phyloP scores from a whole-genome alignment of 2,797 vertebrate genomes.

The Caiman crocodilus region DNA sequence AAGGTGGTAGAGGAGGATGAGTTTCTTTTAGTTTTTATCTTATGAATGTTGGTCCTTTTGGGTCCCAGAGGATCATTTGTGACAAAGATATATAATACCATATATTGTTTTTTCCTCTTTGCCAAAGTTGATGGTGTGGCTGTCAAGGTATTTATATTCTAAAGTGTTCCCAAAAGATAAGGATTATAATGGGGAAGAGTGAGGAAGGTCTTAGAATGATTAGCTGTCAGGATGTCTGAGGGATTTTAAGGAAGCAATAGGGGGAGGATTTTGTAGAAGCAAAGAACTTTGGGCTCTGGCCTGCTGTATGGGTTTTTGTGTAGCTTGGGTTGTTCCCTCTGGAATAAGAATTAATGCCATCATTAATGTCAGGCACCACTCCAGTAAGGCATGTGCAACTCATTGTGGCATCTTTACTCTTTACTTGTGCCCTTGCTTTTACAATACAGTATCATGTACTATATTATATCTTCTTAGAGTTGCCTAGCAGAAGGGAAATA shows the following conservation, averaged over 20 bases:
- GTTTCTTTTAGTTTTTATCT: conserved; percentile 35
- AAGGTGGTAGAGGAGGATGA: background rate
- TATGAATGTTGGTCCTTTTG: conserved; percentile 4
- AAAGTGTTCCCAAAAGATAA: conserved; percentile 27
- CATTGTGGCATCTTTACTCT: background rate
- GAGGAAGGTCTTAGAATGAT: conserved; percentile 1
- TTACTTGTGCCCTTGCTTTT: background rate
- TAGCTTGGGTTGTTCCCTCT: conserved; percentile 27
- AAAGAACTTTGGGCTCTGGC: background rate
- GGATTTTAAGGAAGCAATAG: background rate
- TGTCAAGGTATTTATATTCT: conserved; percentile 17
- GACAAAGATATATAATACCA: conserved; percentile 12
- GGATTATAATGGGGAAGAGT: conserved; percentile 27
- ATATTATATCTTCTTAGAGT: background rate
- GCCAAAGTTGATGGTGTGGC: background rate
- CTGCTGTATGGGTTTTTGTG: background rate
- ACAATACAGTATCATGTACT: background rate
- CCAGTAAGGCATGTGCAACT: background rate
- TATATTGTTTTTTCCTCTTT: background rate
- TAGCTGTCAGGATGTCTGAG: conserved; percentile 7
- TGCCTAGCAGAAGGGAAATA: too few species aligned
- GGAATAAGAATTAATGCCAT: background rate
- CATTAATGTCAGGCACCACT: background rate
- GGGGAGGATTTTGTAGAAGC: conserved; percentile 13
- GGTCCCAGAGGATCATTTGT: conserved; percentile 32